These are phyloP conservation scores for Bettongia penicillata DNA, from an alignment of 2,113 vertebrate species.

Conservation along the genomic window DNA sequence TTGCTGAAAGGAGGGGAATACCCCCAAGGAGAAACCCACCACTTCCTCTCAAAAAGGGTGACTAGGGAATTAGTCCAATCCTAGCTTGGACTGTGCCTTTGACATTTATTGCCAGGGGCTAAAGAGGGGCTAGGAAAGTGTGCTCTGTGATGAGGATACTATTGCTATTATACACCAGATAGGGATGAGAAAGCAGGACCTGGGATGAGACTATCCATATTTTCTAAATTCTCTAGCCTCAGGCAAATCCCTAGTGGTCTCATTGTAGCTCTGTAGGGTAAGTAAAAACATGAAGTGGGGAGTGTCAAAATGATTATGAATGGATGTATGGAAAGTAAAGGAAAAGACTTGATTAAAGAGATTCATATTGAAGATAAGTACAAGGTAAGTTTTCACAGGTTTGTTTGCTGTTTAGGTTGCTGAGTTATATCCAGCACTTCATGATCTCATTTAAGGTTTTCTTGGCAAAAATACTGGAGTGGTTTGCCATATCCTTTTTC, in stretches of 20 bases:
- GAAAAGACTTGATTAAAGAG: too few relatives aligned
- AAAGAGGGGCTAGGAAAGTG: not conserved
- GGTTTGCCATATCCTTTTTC: not conserved
- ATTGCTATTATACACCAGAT: not conserved
- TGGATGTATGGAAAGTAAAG: too few relatives aligned
- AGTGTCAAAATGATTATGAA: too few relatives aligned
- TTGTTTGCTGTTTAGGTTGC: not conserved
- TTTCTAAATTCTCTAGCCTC: not conserved
- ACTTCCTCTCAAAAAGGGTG: not conserved
- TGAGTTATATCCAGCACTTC: not conserved
- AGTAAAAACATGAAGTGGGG: too few relatives aligned
- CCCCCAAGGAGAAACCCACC: not conserved
- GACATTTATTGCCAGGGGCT: not conserved
- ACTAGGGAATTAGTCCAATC: not conserved
- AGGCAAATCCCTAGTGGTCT: not conserved
- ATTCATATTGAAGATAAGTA: not conserved
- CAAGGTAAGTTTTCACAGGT: not conserved
- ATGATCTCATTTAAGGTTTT: not conserved
- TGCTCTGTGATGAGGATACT: not conserved
- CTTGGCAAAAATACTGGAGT: not conserved
- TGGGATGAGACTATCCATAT: not conserved
- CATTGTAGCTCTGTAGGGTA: not conserved
- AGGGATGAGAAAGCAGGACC: not conserved
- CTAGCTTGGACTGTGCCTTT: not conserved
- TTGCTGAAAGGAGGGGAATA: too few relatives aligned